Evolutionary conservation across 92 coral and sea anemone genomes (phyloP), one percentile per base, ranked within the genome.

Genomic region (Epizoanthus stellaris): DNA sequence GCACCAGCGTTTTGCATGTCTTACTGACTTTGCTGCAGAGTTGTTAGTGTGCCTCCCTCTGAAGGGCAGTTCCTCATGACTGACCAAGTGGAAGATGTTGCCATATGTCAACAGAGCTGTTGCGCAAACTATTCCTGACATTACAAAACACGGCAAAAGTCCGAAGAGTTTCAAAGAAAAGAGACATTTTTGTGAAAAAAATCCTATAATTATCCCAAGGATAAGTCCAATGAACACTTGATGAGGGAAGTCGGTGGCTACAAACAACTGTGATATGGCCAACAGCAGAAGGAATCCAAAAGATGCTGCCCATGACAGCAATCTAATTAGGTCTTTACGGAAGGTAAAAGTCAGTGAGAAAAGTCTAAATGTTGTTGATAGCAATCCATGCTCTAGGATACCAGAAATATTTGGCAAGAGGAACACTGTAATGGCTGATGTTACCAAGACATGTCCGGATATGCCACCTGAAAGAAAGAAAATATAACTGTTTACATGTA

Each of bases 241-340:
- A 85, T 85, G 88, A 25, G 88, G 88, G 25, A 85, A 85, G 47
- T 85, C 76, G 6, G 85, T 83, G 10, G 84, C 88, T 65, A 85
- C 36, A 56, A 63, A 85, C n/a, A 76, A 58, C 59, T 72, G 81
- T 58, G 88, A 85, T 6, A 76, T 3, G 15, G 66, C 45, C n/a
- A 76, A 75, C 20, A 85, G 57, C 23, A 75, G 39, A 34, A 85
- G 76, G 25, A 61, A 65, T 6, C 36, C 56, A 30, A 47, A 53
- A 62, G 75, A 52, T 3, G 56, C 57, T 54, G 38, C 64, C 88
- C 88, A 85, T 45, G 52, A 5, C 0, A 16, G 60, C 39, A 43
- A 36, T 63, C 14, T 79, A 21, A 39, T 57, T 9, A 8, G 16
- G 21, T 54, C 9, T 76, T 21, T 60, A 15, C 10, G 77, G 25